Base-by-base conservation (phyloP, 1,140 invertebrate species). In the Drosophila mayri region DNA sequence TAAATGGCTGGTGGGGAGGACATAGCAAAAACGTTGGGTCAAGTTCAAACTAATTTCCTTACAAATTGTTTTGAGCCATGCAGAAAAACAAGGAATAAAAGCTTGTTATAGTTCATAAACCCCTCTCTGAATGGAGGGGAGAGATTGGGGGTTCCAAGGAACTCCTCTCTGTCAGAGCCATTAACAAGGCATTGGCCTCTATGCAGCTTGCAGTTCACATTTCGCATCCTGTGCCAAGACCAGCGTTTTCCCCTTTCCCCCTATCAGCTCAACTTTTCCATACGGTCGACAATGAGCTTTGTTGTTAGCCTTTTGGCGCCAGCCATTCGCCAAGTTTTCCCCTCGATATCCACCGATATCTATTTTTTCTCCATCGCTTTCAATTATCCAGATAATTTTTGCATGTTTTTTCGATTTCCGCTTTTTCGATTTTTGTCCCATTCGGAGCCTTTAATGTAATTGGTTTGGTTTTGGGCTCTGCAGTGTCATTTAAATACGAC, bases 311-410 rank as follows among this genome's bases (percentile, higher is more conserved):
- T 76, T 52, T 77, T 80, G 83, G 84, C 83, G 83, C 83, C 83
- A 88, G 79, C 77, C 70, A 73, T 73, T 57, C 54, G 70, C 70
- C 70, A 60, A 72, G 66, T 71, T 60, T 41, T 28, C 43, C 52
- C 16, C 16, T 47, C 54, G 25, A 50, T 18, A 11, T 50, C 58
- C 25, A 54, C 40, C 40, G 47, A 58, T 41, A 55, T 77, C 72
- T 77, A 61, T 77, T 77, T 81, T 54, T 28, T 58, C 22, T 32
- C 60, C 55, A 43, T 55, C 57, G 58, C 55, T 82, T 77, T 77
- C 74, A 86, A 86, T 86, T 87, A 81, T 79, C 63, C 64, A 44
- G 54, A 85, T 85, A 87, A 88, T 87, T 88, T 86, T 79, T 79
- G 75, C 82, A 75, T 79, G 63, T 65, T 87, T 87, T 81, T 76